Conservation (phyloP, 1,140 invertebrate genomes). For the Ylistrum balloti region DNA sequence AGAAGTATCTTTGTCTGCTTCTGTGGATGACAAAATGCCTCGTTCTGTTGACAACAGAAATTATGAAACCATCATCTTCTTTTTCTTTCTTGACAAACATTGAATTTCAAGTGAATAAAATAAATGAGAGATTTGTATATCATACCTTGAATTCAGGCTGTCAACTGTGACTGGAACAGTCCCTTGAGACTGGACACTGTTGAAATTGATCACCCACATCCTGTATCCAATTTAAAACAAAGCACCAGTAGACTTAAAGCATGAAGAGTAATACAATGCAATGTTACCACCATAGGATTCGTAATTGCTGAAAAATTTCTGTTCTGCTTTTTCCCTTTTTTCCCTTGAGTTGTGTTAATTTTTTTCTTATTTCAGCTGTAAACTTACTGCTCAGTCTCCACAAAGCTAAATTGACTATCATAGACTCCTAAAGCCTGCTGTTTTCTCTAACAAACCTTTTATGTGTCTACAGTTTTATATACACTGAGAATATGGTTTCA, state of each 20-base stretch:
- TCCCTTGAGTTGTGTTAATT: neutral
- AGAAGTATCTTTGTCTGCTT: no score
- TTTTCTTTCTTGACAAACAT: no score
- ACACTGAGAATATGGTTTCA: neutral
- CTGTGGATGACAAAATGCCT: no score
- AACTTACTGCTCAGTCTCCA: neutral
- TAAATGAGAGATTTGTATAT: no score
- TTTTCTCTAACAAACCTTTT: neutral
- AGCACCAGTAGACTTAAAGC: neutral
- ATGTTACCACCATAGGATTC: neutral
- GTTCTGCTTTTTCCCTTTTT: neutral
- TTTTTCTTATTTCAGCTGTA: neutral
- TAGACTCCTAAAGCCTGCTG: neutral
- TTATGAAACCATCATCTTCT: no score
- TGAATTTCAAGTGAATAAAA: no score
- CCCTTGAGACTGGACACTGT: neutral
- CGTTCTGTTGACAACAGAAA: no score
- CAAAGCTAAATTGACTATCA: neutral
- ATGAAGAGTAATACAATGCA: neutral
- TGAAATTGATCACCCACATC: neutral
- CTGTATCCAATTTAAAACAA: neutral
- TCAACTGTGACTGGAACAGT: neutral
- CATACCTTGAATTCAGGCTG: no score
- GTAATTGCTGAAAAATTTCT: neutral
- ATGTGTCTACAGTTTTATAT: neutral